A percentile compares a stretch with the other conserved stretches of the same genome.
Evolutionary conservation across 2,888 invertebrate species (phyloP).

Genomic region (Dugesia japonica): DNA sequence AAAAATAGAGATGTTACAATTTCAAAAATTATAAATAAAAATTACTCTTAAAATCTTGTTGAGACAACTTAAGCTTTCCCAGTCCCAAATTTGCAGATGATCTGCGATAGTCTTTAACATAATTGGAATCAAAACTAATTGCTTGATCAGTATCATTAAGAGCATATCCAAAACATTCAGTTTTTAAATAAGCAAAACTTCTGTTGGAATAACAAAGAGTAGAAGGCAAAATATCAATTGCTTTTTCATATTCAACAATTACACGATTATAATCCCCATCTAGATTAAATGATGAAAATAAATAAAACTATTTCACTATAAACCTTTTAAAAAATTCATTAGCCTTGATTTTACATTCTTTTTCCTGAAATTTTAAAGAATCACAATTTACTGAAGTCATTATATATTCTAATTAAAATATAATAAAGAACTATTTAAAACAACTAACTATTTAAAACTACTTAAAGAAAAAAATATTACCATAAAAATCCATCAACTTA

Average conservation of each 20-base stretch:
- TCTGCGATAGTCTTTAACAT: conserved; percentile 79
- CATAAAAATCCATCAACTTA: too few relatives aligned
- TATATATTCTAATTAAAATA: too few relatives aligned
- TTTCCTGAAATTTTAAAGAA: conserved; percentile 51
- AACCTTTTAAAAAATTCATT: conserved; percentile 82
- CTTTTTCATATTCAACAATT: conserved; percentile 65
- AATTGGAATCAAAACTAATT: conserved; percentile 70
- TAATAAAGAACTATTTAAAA: too few relatives aligned
- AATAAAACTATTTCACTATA: too few relatives aligned
- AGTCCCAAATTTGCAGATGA: conserved; percentile 91
- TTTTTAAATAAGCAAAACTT: conserved; percentile 78
- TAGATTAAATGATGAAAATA: too few relatives aligned
- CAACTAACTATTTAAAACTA: too few relatives aligned
- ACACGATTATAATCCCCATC: conserved; percentile 76
- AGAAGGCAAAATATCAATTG: conserved; percentile 69
- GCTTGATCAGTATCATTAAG: conserved; percentile 75
- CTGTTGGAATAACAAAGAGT: conserved; percentile 82
- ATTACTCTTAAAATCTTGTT: conserved; percentile 78
- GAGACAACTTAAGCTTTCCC: conserved; percentile 85
- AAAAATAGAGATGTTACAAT: too few relatives aligned
- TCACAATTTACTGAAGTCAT: neutral
- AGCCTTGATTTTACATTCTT: conserved; percentile 70
- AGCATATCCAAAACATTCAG: conserved; percentile 86
- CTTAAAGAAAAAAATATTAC: too few relatives aligned
- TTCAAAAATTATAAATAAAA: too few relatives aligned